A percentile compares a stretch with the other conserved stretches of the same genome.
Conservation (phyloP, 2,888 invertebrate species). For the Yponomeuta evonymella region DNA sequence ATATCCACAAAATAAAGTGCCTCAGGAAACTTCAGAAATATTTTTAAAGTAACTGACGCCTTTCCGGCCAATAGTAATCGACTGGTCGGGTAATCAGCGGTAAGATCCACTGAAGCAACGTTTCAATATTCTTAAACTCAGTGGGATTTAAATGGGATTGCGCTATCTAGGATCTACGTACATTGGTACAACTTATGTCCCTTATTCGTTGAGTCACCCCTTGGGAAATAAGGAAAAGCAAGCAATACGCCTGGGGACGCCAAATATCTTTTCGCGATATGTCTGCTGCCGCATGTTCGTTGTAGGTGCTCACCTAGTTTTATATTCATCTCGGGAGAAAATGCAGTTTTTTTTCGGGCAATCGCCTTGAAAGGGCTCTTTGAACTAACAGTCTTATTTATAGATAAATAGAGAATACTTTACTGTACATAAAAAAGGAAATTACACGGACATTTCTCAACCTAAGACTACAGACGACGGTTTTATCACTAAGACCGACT, state of each 20-base stretch:
- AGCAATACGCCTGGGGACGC: constrained; percentile 59
- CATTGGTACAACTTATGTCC: constrained; percentile 60
- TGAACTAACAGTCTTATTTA: too few species aligned
- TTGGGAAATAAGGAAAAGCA: constrained; percentile 69
- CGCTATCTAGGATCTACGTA: constrained; percentile 19
- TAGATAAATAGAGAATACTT: too few species aligned
- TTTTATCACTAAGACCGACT: too few species aligned
- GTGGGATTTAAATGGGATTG: constrained; percentile 19
- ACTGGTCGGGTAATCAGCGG: background rate
- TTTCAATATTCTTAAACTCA: background rate
- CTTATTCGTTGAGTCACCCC: constrained; percentile 67
- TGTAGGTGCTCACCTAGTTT: constrained; percentile 3
- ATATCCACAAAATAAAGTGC: too few species aligned
- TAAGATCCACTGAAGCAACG: background rate
- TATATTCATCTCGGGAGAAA: constrained; percentile 15
- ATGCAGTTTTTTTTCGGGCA: background rate
- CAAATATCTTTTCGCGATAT: constrained; percentile 51
- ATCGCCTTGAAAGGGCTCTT: background rate
- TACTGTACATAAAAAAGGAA: too few species aligned
- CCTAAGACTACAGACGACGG: too few species aligned
- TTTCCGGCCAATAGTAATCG: background rate
- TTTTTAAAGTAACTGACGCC: too few species aligned
- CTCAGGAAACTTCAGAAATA: too few species aligned
- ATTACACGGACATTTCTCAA: too few species aligned
- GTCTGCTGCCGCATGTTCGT: background rate